Conservation (phyloP, 2,888 invertebrate genomes). For the Luperina nickerlii region DNA sequence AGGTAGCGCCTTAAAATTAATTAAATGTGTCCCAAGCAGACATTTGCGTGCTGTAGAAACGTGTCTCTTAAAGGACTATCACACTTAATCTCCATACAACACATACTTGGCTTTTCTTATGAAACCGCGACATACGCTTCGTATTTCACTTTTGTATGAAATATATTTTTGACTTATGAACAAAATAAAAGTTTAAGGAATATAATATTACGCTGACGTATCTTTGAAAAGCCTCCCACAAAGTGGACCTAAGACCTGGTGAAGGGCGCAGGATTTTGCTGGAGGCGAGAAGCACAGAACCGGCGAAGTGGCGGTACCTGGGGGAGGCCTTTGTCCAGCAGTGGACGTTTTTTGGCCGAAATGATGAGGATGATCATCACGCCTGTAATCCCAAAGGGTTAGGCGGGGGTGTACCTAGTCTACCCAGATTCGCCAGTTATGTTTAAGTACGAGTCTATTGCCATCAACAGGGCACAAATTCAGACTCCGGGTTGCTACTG, state of each 20-base stretch:
- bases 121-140: constrained; percentile 34
- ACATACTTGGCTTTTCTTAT: constrained; percentile 64
- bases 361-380: too few species aligned
- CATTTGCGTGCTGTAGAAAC: constrained; percentile 73
- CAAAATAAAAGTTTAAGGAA: not conserved
- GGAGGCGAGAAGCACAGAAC: too few species aligned
- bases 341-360: too few species aligned
- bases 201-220: not conserved
- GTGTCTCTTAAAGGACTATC: constrained; percentile 77
- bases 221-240: not conserved
- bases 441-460: not conserved
- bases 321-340: not conserved
- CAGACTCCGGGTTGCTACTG: not conserved
- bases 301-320: not conserved
- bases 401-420: not conserved
- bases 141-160: constrained; percentile 33
- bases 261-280: not conserved
- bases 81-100: constrained; percentile 76
- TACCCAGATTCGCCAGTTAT: not conserved
- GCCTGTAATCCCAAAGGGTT: not conserved
- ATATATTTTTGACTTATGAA: constrained; percentile 18
- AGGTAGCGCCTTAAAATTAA: constrained; percentile 79
- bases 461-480: not conserved
- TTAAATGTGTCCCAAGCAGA: constrained; percentile 81
- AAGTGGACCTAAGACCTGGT: not conserved